Evolutionary conservation across 2,797 vertebrate genomes (phyloP).

Genomic region (Peromyscus aztecus): DNA sequence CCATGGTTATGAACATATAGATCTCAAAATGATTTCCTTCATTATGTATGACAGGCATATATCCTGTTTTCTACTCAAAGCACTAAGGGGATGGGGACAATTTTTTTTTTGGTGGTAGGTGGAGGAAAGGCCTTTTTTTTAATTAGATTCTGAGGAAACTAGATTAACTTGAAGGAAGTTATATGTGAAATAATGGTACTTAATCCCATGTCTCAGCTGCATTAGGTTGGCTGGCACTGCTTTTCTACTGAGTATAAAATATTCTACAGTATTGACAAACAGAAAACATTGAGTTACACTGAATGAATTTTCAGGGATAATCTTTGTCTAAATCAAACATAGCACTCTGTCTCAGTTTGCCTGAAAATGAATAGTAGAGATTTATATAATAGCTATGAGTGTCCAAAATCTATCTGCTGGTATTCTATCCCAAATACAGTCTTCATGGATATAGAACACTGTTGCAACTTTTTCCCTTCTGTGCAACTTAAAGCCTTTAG

Average conservation of each 20-base stretch:
- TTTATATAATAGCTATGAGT: neutral
- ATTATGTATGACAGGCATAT: no score
- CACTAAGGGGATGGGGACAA: neutral
- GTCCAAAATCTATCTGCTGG: neutral
- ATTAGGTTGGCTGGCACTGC: neutral
- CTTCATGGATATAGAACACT: neutral
- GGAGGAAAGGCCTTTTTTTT: neutral
- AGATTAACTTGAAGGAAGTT: neutral
- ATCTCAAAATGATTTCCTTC: neutral
- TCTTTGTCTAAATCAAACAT: neutral
- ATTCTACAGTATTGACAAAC: neutral
- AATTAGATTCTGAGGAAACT: neutral
- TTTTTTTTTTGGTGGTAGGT: neutral
- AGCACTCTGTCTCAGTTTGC: neutral
- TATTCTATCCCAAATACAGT: neutral
- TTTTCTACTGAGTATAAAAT: neutral
- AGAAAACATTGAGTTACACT: neutral
- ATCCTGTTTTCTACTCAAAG: neutral
- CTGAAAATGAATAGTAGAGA: neutral
- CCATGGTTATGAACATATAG: neutral
- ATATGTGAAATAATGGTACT: neutral
- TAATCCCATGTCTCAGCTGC: neutral
- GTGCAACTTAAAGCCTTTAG: neutral
- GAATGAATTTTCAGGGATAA: neutral
- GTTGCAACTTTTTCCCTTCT: no score